phyloP scores from a whole-genome alignment of 2,888 invertebrate species.

The Erebia epiphron region DNA sequence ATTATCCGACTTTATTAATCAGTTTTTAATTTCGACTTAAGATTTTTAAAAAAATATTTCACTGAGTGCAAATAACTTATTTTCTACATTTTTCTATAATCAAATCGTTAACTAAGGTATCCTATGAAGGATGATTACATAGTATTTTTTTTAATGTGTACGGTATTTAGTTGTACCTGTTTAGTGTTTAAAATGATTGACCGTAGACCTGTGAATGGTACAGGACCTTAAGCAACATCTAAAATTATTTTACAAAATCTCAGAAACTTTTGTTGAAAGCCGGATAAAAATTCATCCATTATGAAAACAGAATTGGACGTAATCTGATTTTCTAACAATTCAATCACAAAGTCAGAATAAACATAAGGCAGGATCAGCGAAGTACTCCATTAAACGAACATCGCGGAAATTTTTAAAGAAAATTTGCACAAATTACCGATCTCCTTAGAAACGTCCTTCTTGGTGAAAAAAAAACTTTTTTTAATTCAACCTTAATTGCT shows the following conservation, averaged over 20 bases:
- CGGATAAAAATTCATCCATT: conserved; percentile 24
- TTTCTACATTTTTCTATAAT: no score
- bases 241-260: background rate
- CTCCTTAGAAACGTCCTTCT: conserved; percentile 56
- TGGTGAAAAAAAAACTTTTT: conserved; percentile 68
- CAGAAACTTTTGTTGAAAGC: background rate
- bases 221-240: background rate
- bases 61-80: no score
- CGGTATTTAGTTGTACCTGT: no score
- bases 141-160: no score
- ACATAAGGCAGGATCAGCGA: conserved; percentile 53
- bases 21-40: no score
- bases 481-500: conserved; percentile 75
- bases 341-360: conserved; percentile 68
- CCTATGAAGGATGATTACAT: no score
- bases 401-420: conserved; percentile 70
- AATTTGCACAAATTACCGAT: conserved; percentile 77
- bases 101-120: no score
- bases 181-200: background rate
- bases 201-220: no score
- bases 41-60: no score
- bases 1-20: no score
- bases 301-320: conserved; percentile 50
- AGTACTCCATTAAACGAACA: conserved; percentile 75
- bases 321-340: conserved; percentile 61